These are phyloP conservation scores for Lasioglossum figueresi DNA, from an alignment of 2,888 invertebrate genomes.

Conservation along the genomic window DNA sequence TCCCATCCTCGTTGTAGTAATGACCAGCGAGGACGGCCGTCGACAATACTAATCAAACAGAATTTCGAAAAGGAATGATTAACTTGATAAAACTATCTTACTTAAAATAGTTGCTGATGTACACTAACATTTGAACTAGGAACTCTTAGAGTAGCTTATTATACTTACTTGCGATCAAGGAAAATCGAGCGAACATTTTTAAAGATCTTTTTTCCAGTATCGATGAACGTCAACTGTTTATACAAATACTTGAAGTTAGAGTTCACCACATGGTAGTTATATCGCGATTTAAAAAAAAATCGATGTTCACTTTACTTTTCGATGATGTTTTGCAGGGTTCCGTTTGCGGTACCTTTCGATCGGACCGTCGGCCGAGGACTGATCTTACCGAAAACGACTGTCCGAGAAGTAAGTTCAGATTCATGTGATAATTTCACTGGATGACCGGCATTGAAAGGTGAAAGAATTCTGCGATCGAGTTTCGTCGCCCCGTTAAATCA, in stretches of 20 bases:
- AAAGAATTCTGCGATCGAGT: conserved; percentile 41
- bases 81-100: background rate
- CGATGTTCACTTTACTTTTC: background rate
- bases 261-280: background rate
- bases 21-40: conserved; percentile 56
- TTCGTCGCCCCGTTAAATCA: conserved; percentile 24
- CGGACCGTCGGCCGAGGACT: conserved; percentile 62
- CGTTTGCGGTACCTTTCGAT: conserved; percentile 59
- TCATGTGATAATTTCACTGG: conserved; percentile 46
- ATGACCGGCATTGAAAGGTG: conserved; percentile 48
- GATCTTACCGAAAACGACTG: conserved; percentile 51
- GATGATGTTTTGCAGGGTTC: background rate
- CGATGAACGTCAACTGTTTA: background rate
- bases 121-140: background rate
- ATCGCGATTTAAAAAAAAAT: background rate
- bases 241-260: background rate
- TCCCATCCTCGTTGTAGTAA: conserved; percentile 71
- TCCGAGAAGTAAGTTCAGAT: conserved; percentile 48
- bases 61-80: background rate
- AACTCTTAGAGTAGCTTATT: background rate
- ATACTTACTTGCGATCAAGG: conserved; percentile 31
- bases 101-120: background rate
- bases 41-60: background rate
- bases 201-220: background rate
- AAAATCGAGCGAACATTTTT: conserved; percentile 26